phyloP scores from a whole-genome alignment of 1,140 invertebrate species.

The Tetramorium alpestre region DNA sequence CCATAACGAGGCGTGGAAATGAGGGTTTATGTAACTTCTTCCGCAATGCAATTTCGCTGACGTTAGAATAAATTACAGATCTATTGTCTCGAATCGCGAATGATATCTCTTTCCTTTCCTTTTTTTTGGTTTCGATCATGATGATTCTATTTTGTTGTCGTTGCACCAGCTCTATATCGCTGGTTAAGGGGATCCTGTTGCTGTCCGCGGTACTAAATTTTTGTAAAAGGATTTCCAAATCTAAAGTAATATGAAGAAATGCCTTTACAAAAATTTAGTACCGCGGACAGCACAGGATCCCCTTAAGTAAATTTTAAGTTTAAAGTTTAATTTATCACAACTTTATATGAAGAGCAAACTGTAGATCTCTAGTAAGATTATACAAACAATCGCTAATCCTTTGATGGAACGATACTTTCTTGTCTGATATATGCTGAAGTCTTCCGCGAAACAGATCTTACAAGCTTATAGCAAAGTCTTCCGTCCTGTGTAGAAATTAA shows the following conservation, averaged over 20 bases:
- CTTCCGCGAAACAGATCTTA: neutral
- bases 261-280: too few species aligned
- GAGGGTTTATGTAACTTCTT: conserved; percentile 36
- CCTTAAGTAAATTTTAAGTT: neutral
- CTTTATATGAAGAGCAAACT: neutral
- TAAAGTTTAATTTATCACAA: neutral
- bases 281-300: too few species aligned
- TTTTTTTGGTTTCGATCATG: neutral
- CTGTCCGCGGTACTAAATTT: too few species aligned
- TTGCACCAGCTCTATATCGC: neutral
- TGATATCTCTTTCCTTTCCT: neutral
- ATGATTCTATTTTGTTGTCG: neutral
- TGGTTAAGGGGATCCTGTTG: too few species aligned
- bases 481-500: conserved; percentile 2
- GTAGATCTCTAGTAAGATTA: neutral
- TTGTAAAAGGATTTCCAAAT: too few species aligned
- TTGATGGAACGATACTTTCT: conserved; percentile 7
- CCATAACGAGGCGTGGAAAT: conserved; percentile 42
- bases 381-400: neutral
- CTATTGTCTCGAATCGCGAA: conserved; percentile 14
- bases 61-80: conserved; percentile 32
- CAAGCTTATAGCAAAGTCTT: neutral
- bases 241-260: too few species aligned
- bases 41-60: conserved; percentile 9
- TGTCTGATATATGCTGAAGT: neutral